Evolutionary conservation across 2,888 invertebrate genomes (phyloP).

Genomic region (Ecliptopera silaceata): DNA sequence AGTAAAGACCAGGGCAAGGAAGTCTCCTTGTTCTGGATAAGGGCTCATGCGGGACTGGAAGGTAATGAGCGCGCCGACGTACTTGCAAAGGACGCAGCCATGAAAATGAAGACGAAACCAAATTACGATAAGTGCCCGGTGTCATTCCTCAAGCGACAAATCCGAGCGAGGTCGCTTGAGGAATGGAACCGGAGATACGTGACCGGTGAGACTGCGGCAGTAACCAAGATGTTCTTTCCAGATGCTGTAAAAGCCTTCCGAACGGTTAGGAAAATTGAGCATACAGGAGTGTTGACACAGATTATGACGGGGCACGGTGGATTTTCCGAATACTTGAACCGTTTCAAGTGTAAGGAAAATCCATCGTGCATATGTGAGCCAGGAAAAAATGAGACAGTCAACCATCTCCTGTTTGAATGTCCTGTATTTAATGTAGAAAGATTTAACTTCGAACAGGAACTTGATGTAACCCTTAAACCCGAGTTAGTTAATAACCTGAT

Average conservation of each 20-base stretch:
- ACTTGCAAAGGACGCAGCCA: background rate
- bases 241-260: background rate
- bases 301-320: no score
- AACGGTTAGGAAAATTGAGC: background rate
- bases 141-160: constrained; percentile 2
- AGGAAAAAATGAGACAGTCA: no score
- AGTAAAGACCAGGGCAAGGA: background rate
- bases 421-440: no score
- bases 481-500: no score
- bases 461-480: no score
- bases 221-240: background rate
- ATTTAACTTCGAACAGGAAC: no score
- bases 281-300: no score
- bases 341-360: no score
- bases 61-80: constrained; percentile 1
- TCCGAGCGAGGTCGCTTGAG: background rate
- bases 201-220: background rate
- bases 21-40: background rate
- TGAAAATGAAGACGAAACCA: background rate
- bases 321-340: no score
- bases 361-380: no score
- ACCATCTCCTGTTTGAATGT: no score
- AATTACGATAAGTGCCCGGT: background rate
- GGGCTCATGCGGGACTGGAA: background rate
- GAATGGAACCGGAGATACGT: background rate